Evolutionary conservation across 2,113 vertebrate species (phyloP), one percentile per base, ranked within the genome.

Genomic region (Pedionomus torquatus): DNA sequence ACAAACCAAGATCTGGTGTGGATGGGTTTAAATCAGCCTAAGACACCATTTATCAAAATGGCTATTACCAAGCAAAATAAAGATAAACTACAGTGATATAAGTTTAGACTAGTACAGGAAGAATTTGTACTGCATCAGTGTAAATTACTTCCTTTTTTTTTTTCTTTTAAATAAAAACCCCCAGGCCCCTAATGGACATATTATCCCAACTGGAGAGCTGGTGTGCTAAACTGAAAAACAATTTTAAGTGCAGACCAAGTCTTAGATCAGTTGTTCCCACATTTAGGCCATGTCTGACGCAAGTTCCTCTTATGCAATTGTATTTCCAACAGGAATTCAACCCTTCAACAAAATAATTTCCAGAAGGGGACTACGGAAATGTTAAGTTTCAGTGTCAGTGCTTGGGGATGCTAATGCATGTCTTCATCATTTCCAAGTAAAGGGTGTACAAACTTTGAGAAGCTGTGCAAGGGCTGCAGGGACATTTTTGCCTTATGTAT

Each of bases 271-370:
- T 54, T 63, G 16, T 18, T 89, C 37, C 76, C 41, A 81, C 60
- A 30, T 44, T 46, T 74, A 41, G 18, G 7, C 52, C 64, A 61
- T 16, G 58, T 60, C 61, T 72, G 79, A 68, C 37, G n/a, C 0
- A 0, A 92, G 83, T 60, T 95, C 49, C 55, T 83, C 41, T 70
- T 90, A 18, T 48, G 55, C 43, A 90, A 66, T 7, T 75, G 37
- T 43, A 71, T 91, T 95, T 78, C 60, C 87, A 95, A 75, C 80
- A 94, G 80, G 80, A 96, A 89, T 5, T 64, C 39, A 13, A 81
- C 37, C 7, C 43, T 96, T 87, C 64, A 74, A 37, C 61, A 63
- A 84, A 90, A 68, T 8, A 37, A 10, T 11, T 58, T 70, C 60
- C 65, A 78, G 51, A 57, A 87, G 78, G 13, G 17, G 19, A 60